Evolutionary conservation across 2,797 vertebrate species (phyloP).

Genomic region (Botia almorhae): DNA sequence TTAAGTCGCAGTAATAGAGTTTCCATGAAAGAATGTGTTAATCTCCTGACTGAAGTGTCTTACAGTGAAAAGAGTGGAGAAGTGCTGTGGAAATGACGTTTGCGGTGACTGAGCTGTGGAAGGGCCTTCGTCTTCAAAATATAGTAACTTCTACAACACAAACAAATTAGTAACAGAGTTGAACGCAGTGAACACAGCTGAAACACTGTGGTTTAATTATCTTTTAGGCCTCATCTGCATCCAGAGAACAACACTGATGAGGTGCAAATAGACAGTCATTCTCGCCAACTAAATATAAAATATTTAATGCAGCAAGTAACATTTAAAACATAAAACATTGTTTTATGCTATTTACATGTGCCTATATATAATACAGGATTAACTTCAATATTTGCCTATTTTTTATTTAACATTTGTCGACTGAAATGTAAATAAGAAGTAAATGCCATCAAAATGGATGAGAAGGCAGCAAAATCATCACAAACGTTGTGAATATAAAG

Average conservation of each 20-base stretch:
- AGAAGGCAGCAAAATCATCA: no score
- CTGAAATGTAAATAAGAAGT: no score
- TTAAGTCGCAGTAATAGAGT: slow-evolving; percentile 37
- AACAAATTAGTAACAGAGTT: neutral
- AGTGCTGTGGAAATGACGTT: neutral
- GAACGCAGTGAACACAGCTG: no score
- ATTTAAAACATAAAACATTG: no score
- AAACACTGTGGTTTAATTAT: neutral
- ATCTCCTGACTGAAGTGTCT: slow-evolving; percentile 24
- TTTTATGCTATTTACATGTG: no score
- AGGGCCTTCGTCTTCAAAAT: neutral
- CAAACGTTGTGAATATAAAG: no score
- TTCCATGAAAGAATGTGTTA: slow-evolving; percentile 18
- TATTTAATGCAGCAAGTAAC: no score
- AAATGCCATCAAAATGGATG: no score
- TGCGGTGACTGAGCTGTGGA: neutral
- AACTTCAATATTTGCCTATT: no score
- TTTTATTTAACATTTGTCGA: no score
- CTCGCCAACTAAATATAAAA: no score
- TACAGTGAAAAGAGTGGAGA: neutral
- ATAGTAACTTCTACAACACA: neutral
- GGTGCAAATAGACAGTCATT: neutral
- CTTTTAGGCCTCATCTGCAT: slow-evolving; percentile 14
- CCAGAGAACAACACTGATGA: slow-evolving; percentile 9
- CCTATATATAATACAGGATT: no score